phyloP scores from a whole-genome alignment of 2,113 vertebrate species.

The Haliaeetus leucogaster region DNA sequence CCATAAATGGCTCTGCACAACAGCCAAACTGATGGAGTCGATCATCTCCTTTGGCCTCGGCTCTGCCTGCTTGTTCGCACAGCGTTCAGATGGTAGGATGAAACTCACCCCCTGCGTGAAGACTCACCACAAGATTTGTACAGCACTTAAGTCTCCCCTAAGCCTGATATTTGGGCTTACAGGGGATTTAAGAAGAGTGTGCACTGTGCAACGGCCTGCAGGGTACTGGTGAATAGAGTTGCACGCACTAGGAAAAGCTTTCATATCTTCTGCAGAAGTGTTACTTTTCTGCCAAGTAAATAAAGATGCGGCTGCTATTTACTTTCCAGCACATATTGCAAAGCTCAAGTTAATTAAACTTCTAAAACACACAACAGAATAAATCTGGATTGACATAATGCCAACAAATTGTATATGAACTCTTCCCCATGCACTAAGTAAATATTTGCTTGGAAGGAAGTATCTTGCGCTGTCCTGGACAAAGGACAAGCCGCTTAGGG shows the following conservation, averaged over 20 bases:
- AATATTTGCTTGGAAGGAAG: constrained; percentile 26
- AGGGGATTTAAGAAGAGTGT: background rate
- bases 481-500: background rate
- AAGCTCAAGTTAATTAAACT: constrained; percentile 8
- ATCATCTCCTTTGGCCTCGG: background rate
- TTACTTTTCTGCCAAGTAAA: constrained; percentile 4
- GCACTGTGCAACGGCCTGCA: background rate
- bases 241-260: background rate
- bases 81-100: background rate
- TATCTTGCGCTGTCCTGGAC: background rate
- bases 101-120: background rate
- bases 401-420: background rate
- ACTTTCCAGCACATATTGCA: constrained; percentile 26
- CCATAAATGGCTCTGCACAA: background rate
- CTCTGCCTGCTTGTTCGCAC: background rate
- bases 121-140: background rate
- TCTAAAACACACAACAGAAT: constrained; percentile 6
- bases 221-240: background rate
- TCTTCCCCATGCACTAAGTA: background rate
- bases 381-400: background rate
- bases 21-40: background rate
- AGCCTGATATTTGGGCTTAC: background rate
- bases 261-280: background rate
- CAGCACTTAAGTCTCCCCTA: background rate
- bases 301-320: background rate